phyloP scores from a whole-genome alignment of 2,888 invertebrate species.

The Dynastes tityus region DNA sequence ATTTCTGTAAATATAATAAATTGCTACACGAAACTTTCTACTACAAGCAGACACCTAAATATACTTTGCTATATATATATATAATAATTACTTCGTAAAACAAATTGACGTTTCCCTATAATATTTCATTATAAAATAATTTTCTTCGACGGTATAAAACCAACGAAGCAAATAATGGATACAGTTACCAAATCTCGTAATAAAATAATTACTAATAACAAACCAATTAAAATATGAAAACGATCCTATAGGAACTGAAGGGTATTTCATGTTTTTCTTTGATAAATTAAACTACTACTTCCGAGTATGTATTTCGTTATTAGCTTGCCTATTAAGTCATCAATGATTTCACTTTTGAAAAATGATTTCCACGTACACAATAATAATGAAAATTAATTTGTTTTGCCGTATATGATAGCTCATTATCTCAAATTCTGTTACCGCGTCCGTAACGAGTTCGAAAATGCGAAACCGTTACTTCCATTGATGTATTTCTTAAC shows the following conservation, averaged over 20 bases:
- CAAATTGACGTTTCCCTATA: no score
- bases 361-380: neutral
- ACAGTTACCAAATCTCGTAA: neutral
- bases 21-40: no score
- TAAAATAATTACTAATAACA: neutral
- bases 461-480: conserved; percentile 18
- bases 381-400: conserved; percentile 25
- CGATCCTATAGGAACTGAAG: neutral
- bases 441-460: neutral
- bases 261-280: neutral
- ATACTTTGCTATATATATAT: no score
- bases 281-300: neutral
- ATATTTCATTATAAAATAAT: no score
- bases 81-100: no score
- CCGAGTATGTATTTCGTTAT: neutral
- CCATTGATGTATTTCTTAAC: conserved; percentile 11
- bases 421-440: conserved; percentile 12
- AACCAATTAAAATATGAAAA: neutral
- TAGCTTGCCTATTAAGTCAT: conserved; percentile 1
- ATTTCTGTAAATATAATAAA: no score
- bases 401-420: conserved; percentile 7
- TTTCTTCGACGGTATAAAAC: no score
- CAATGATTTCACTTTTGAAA: conserved; percentile 27
- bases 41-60: no score
- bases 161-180: no score